Evolutionary conservation across 2,888 invertebrate genomes (phyloP).

Genomic region (Heliconius aoede): DNA sequence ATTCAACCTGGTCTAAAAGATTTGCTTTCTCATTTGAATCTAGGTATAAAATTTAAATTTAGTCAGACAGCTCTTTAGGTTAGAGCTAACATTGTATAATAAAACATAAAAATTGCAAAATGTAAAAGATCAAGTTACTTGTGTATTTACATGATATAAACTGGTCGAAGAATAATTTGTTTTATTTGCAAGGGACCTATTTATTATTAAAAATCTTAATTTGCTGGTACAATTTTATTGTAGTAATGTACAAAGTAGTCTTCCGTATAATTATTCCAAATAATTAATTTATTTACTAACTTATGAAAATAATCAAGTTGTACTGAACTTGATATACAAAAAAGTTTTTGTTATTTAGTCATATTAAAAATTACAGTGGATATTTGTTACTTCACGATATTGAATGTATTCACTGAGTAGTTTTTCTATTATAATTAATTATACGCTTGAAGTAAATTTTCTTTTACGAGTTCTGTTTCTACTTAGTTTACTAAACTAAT

Average conservation of each 20-base stretch:
- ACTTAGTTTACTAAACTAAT: too few species aligned
- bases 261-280: too few species aligned
- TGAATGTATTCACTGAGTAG: neutral
- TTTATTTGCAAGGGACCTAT: slow-evolving; percentile 56
- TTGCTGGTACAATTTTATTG: neutral
- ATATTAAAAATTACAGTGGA: neutral
- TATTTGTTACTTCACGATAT: neutral
- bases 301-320: neutral
- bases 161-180: slow-evolving; percentile 65
- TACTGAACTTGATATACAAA: too few species aligned
- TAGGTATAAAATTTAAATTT: slow-evolving; percentile 69
- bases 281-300: neutral
- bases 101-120: slow-evolving; percentile 79
- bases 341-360: too few species aligned
- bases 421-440: neutral
- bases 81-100: slow-evolving; percentile 76
- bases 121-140: slow-evolving; percentile 72
- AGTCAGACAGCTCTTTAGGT: slow-evolving; percentile 75
- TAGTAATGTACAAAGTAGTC: neutral
- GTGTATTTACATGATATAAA: slow-evolving; percentile 70
- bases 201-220: neutral
- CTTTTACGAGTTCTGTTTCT: too few species aligned
- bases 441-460: too few species aligned
- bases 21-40: slow-evolving; percentile 69
- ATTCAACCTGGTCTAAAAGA: slow-evolving; percentile 64